Conservation (phyloP, 2,888 invertebrate genomes). For the Cactoblastis cactorum region DNA sequence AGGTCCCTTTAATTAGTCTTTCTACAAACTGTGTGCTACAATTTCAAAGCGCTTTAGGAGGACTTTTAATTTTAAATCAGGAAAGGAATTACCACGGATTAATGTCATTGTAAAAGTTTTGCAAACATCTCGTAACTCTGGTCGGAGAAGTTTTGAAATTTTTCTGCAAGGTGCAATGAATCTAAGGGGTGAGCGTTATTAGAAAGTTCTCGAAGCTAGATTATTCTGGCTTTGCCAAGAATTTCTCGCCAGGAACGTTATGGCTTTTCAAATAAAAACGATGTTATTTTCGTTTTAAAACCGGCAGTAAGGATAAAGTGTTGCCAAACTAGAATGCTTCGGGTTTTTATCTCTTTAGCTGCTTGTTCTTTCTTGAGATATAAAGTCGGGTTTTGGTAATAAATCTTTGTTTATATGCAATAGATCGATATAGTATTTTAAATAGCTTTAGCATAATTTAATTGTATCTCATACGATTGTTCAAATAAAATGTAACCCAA, state of each 20-base stretch:
- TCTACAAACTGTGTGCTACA: slow-evolving; percentile 2
- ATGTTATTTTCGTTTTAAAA: slow-evolving; percentile 24
- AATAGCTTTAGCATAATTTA: no score
- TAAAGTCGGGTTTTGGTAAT: not conserved
- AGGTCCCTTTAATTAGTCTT: not conserved
- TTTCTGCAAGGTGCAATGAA: slow-evolving; percentile 68
- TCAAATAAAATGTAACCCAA: no score
- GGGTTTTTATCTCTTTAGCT: not conserved
- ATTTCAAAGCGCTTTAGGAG: slow-evolving; percentile 29
- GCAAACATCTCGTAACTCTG: slow-evolving; percentile 51
- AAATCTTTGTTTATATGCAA: not conserved
- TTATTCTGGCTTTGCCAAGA: slow-evolving; percentile 45
- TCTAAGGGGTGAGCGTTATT: slow-evolving; percentile 61
- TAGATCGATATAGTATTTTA: no score
- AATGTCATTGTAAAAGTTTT: slow-evolving; percentile 59
- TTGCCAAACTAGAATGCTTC: slow-evolving; percentile 13
- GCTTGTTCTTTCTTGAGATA: not conserved
- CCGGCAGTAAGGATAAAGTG: not conserved
- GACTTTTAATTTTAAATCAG: slow-evolving; percentile 40
- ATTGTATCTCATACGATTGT: no score
- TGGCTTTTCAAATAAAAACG: slow-evolving; percentile 24
- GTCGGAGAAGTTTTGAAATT: slow-evolving; percentile 48
- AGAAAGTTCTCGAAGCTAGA: slow-evolving; percentile 59
- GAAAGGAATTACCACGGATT: slow-evolving; percentile 51
- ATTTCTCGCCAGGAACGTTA: slow-evolving; percentile 41